Evolutionary conservation across 2,797 vertebrate species (phyloP).

Genomic region (Coregonus sp.): DNA sequence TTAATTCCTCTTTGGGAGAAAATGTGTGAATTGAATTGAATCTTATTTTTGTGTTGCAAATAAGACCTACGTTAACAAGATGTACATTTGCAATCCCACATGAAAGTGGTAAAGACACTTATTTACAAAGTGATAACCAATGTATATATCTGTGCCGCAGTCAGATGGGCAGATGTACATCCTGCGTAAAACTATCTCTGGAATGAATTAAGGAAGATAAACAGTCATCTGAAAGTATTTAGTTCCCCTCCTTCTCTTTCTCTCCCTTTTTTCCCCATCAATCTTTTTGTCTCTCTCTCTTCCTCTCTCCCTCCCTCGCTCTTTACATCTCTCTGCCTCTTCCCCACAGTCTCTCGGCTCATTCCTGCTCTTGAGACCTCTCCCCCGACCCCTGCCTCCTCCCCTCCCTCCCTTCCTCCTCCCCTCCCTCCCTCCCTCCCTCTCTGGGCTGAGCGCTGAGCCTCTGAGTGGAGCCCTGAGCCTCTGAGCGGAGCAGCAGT

Average conservation of each 20-base stretch:
- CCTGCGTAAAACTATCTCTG: conserved; percentile 41
- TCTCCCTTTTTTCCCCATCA: conserved; percentile 36
- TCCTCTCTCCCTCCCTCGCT: conserved; percentile 9
- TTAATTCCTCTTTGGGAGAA: neutral
- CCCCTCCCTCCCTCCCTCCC: conserved; percentile 33
- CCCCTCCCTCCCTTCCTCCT: conserved; percentile 29
- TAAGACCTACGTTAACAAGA: neutral
- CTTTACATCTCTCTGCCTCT: conserved; percentile 21
- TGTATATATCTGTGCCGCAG: conserved; percentile 17
- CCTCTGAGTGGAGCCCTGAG: conserved; percentile 40
- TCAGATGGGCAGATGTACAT: conserved; percentile 12
- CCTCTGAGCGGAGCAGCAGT: conserved; percentile 62
- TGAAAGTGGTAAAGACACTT: neutral
- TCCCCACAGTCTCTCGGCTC: conserved; percentile 37
- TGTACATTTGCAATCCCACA: neutral
- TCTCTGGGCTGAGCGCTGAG: conserved; percentile 1
- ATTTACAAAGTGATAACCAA: conserved; percentile 11
- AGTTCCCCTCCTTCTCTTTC: conserved; percentile 43
- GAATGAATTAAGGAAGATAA: conserved; percentile 45
- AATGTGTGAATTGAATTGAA: no score
- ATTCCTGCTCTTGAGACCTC: conserved; percentile 60
- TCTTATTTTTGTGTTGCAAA: no score
- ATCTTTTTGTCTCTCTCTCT: conserved; percentile 24
- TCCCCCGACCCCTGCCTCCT: conserved; percentile 53
- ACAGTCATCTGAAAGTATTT: conserved; percentile 61